Evolutionary conservation across 2,797 vertebrate genomes (phyloP), one percentile per base, ranked within the genome.

Genomic region (Gadopsis bispinosus): DNA sequence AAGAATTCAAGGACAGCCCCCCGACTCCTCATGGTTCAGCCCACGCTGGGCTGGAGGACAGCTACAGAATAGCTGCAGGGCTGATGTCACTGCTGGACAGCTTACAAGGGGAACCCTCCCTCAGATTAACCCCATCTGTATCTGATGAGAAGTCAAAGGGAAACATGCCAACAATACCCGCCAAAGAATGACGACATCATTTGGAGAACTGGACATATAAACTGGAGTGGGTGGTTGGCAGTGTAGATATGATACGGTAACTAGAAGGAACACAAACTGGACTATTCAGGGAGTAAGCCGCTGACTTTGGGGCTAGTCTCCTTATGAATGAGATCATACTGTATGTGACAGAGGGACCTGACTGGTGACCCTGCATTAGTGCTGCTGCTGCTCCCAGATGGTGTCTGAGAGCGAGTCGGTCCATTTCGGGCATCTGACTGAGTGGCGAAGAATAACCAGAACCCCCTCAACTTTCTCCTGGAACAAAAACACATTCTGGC

Each of bases 51-150:
- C 83, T 0, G 0, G 39, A 41, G 39, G 39, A 7, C 43, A 45
- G 43, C 91, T 88, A 83, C 89, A 47, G 84, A 90, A 91, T 84
- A 87, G 83, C 87, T 85, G 60, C 33, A 22, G 76, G 81, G 85
- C 83, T 92, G 88, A 93, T 89, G 89, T 94, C 93, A 94, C 70
- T 8, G 70, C 83, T 92, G 91, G 91, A 88, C 39, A 64, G 65
- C 73, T 71, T 86, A 88, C 89, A 87, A 82, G 81, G 87, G 85
- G 82, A 92, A 89, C 87, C 88, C 89, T 90, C 89, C 87, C 91
- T 88, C 80, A 70, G 60, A 78, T 86, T 80, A 85, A 82, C 54
- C 75, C 78, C 55, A 61, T 85, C 79, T 74, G 77, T 19, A 66
- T 80, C 81, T 47, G 69, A 84, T 43, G 47, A 58, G 73, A 67